Conservation (phyloP, 2,888 invertebrate species). For the Drosophila kambysellisi region DNA sequence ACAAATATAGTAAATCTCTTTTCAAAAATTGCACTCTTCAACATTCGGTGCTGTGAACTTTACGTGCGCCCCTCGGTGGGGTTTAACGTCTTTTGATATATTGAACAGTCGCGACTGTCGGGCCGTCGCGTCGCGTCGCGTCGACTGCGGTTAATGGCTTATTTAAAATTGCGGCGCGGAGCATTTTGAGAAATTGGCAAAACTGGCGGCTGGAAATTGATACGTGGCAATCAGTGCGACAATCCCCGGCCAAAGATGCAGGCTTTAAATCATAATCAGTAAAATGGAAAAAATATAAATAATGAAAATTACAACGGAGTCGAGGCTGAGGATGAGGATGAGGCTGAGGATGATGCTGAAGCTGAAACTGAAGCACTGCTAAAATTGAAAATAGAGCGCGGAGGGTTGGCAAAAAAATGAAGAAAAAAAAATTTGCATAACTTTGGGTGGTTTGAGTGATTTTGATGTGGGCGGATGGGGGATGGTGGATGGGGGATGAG, state of each 20-base stretch:
- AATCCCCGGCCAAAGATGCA: conserved; percentile 48
- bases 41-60: neutral
- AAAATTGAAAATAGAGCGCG: conserved; percentile 73
- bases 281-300: conserved; percentile 82
- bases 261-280: conserved; percentile 83
- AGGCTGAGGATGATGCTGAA: neutral
- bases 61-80: neutral
- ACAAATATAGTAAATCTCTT: neutral
- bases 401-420: conserved; percentile 66
- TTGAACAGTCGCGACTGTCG: conserved; percentile 75
- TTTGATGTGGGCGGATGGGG: conserved; percentile 9
- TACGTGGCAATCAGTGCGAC: conserved; percentile 79
- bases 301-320: conserved; percentile 70
- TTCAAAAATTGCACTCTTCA: neutral
- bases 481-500: neutral
- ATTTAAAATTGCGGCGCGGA: conserved; percentile 79
- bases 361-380: conserved; percentile 43
- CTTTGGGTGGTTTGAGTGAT: conserved; percentile 58
- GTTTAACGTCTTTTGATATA: conserved; percentile 72
- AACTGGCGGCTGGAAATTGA: conserved; percentile 81
- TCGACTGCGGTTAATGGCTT: conserved; percentile 84
- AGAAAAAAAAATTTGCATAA: conserved; percentile 73
- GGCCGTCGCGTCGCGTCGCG: conserved; percentile 70
- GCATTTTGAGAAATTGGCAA: conserved; percentile 83
- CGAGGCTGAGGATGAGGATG: neutral